Conservation (phyloP, 2,888 invertebrate species). For the Tethea ocularis region DNA sequence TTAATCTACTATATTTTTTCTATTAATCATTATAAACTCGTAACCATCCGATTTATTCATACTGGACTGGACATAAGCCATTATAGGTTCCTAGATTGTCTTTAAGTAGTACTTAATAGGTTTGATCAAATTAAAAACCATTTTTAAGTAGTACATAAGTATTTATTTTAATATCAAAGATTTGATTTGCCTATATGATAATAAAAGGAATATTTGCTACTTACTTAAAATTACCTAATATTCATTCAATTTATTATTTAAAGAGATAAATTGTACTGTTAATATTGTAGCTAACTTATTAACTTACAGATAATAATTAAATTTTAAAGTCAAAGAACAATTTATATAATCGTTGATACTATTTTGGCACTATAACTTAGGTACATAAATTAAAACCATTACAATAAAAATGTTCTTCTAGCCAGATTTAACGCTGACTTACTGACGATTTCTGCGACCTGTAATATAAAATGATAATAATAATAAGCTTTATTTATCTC, state of each 20-base stretch:
- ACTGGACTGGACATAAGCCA: no score
- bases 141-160: slow-evolving; percentile 54
- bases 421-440: slow-evolving; percentile 49
- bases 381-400: slow-evolving; percentile 62
- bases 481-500: no score
- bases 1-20: no score
- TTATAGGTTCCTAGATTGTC: not conserved
- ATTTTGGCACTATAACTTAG: slow-evolving; percentile 80
- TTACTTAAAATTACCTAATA: slow-evolving; percentile 42
- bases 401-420: slow-evolving; percentile 52
- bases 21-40: no score
- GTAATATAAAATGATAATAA: slow-evolving; percentile 40
- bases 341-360: slow-evolving; percentile 43
- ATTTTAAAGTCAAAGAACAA: slow-evolving; percentile 30
- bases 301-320: slow-evolving; percentile 43
- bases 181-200: slow-evolving; percentile 55
- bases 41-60: no score
- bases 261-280: slow-evolving; percentile 56
- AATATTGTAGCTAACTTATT: slow-evolving; percentile 53
- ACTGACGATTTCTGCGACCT: slow-evolving; percentile 81
- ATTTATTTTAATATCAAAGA: slow-evolving; percentile 71
- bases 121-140: slow-evolving; percentile 20
- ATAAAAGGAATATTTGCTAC: slow-evolving; percentile 63
- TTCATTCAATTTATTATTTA: slow-evolving; percentile 51
- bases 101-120: not conserved